Evolutionary conservation across 2,888 invertebrate genomes (phyloP), one percentile per base, ranked within the genome.

Genomic region (Chaetoderma sp.): DNA sequence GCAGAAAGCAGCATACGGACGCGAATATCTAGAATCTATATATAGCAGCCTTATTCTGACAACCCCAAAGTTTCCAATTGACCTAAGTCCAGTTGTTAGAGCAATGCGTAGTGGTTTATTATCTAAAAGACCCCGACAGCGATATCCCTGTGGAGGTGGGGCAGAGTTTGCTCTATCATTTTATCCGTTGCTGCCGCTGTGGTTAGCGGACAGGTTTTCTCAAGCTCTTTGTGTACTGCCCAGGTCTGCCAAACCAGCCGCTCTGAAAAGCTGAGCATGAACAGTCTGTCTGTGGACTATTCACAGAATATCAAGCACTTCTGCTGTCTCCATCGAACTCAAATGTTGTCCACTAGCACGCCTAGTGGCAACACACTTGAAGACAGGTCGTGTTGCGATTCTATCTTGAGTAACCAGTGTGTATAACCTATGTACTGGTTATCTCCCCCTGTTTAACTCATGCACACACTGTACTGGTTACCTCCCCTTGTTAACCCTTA

Each of bases 31-130:
- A 18, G 77, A 81, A 50, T 67, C 72, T 45, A 72, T 78, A 25
- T 83, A 81, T 60, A 69, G 71, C 39, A 78, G 76, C 33, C 72
- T 81, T 23, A 68, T 76, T 23, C 63, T 65, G 2, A 60, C 69
- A 1, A 63, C 72, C n/a, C 67, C 70, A 33, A 63, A 65, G 1
- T 79, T 71, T 42, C 77, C 82, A 0, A 72, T 73, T 30, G 84
- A 84, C 60, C 72, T 84, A 10, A 81, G 81, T 23, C 82, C 83
- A 1, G 81, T 83, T 18, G 76, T 80, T 8, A 72, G 82, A 10
- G 82, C 82, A 13, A 79, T 83, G 70, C 72, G 82, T 13, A 80
- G 80, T 60, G 80, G 78, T 10, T 72, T 84, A 28, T 70, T 84
- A 18, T 83, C 84, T 28, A 82, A 80, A 52, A 67, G 78, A 13